phyloP scores from a whole-genome alignment of 2,888 invertebrate genomes.

The Drosophila lacicola region DNA sequence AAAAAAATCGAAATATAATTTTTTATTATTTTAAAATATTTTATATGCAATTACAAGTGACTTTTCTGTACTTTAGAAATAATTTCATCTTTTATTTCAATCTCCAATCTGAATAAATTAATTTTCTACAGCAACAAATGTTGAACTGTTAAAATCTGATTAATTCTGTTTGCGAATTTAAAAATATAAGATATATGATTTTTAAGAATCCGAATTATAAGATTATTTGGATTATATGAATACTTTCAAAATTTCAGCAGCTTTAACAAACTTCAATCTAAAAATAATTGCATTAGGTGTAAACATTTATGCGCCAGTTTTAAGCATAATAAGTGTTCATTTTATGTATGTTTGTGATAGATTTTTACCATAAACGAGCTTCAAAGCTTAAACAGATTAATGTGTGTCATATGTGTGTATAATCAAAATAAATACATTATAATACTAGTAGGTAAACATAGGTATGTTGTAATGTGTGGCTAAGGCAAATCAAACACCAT shows the following conservation, averaged over 20 bases:
- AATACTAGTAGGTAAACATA: constrained; percentile 6
- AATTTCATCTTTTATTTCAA: neutral
- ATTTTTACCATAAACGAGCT: constrained; percentile 24
- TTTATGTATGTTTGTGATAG: constrained; percentile 68
- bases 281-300: neutral
- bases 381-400: constrained; percentile 6
- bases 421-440: constrained; percentile 2
- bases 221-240: too few relatives aligned
- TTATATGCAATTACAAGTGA: too few relatives aligned
- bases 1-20: too few relatives aligned
- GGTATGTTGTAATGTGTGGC: constrained; percentile 8
- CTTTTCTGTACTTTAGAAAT: neutral
- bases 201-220: too few relatives aligned
- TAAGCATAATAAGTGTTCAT: constrained; percentile 66
- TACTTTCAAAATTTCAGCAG: neutral
- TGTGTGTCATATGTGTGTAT: constrained; percentile 24
- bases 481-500: constrained; percentile 16
- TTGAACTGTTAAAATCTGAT: too few relatives aligned
- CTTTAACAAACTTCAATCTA: constrained; percentile 10
- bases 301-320: constrained; percentile 12
- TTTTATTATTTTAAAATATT: too few relatives aligned
- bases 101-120: neutral
- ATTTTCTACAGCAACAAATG: too few relatives aligned
- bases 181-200: too few relatives aligned
- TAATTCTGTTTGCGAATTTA: too few relatives aligned